Base-by-base conservation (phyloP, 2,113 vertebrate genomes). In the Ploceus nigricollis region DNA sequence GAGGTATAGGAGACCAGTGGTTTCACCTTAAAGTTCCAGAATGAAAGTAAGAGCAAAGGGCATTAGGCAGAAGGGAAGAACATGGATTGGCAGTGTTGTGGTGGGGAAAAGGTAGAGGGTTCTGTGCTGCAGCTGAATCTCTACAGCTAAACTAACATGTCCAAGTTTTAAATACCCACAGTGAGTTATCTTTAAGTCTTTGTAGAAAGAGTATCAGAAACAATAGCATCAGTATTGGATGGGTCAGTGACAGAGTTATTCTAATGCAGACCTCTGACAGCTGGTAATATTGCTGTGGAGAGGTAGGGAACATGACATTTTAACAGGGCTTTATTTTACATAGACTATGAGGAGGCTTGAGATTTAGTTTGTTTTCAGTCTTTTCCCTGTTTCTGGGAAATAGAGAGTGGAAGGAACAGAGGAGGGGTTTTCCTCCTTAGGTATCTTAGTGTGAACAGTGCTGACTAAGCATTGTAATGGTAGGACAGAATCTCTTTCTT, bases 381-480 rank as follows among this genome's bases (percentile, higher is more conserved):
- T 68, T 63, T 39, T 20, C 8, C 2, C 1, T 42, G 9, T 82
- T 87, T 76, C 33, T 68, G 73, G 14, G 18, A 27, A 58, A 39
- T 3, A 12, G 25, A 15, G 54, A 76, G 19, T 25, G 27, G 37
- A 60, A 37, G 57, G 60, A 71, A 9, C 31, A 53, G 40, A 76
- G 56, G 14, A 58, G 30, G 28, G 21, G 1, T 45, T 87, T 89
- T 61, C 22, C 7, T 69, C 33, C 25, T 65, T 40, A 2, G 17
- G 70, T 71, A 10, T 63, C 21, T 58, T 24, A 7, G 39, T 27
- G 9, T 37, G n/a, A 64, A 33, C 27, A 25, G 58, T 39, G 84
- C 69, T 0, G 0, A 6, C 15, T 6, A 15, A 89, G 77, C 65
- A 37, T 16, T 60, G 35, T 60, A 30, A 24, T 31, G 40, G n/a